These are phyloP conservation scores for Ennomos fuscantarius DNA, from an alignment of 2,888 invertebrate genomes.

Conservation along the genomic window DNA sequence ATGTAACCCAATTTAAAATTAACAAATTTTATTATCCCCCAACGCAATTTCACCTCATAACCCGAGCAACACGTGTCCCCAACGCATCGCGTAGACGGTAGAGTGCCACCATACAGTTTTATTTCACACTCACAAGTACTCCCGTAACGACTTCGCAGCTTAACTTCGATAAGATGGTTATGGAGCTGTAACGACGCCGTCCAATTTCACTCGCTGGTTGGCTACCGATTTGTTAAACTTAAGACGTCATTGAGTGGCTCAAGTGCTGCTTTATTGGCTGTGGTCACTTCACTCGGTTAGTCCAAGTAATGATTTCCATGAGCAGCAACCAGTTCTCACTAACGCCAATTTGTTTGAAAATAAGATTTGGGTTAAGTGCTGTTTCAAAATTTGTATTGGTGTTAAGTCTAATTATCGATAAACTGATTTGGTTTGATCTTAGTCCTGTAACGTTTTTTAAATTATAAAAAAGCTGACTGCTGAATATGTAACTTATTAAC, in stretches of 20 bases:
- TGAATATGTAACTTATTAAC: too few species aligned
- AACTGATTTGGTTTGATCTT: too few species aligned
- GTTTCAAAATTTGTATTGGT: too few species aligned
- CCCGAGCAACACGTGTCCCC: slow-evolving; percentile 22
- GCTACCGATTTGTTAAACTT: slow-evolving; percentile 31
- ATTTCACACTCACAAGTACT: slow-evolving; percentile 14
- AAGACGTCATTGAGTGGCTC: slow-evolving; percentile 20
- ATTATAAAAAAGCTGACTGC: too few species aligned
- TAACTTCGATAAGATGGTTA: slow-evolving; percentile 21
- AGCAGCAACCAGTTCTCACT: too few species aligned
- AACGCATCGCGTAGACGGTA: slow-evolving; percentile 13
- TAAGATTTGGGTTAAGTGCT: too few species aligned
- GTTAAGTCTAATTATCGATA: too few species aligned
- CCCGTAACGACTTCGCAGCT: slow-evolving; percentile 4
- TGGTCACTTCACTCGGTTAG: slow-evolving; percentile 12
- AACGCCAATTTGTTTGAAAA: too few species aligned
- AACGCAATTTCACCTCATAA: slow-evolving; percentile 1
- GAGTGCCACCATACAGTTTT: slow-evolving; percentile 19
- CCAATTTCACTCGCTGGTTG: slow-evolving; percentile 30
- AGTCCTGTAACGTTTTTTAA: too few species aligned
- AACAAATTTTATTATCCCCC: not conserved
- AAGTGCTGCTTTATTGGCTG: slow-evolving; percentile 28
- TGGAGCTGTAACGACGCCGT: slow-evolving; percentile 25
- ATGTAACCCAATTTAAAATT: not conserved
- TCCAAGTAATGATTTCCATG: too few species aligned